Evolutionary conservation across 2,113 vertebrate species (phyloP), one percentile per base, ranked within the genome.

Genomic region (Thunnus thynnus): DNA sequence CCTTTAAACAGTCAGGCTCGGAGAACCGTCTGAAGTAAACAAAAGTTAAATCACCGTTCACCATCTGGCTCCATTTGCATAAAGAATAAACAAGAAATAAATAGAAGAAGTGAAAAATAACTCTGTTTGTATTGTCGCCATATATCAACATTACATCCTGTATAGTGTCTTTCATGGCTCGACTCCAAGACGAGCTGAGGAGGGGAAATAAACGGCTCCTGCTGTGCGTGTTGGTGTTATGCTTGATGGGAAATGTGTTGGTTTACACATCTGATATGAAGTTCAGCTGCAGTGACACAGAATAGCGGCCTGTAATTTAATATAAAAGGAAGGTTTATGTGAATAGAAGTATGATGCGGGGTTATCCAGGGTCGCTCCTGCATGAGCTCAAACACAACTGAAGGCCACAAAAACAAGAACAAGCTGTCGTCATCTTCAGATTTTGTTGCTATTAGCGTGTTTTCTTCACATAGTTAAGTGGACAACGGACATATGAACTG

Each of bases 21-120:
- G 47, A 57, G 66, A 72, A 6, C 9, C 47, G 8, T 61, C 79
- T 65, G 46, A 71, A 46, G 70, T 58, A 60, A 81, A 87, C 78
- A 70, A 54, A 66, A 61, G 22, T 72, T 12, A 55, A 81, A 64
- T 58, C 65, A 72, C 22, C 66, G 67, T 54, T 22, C 18, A 30
- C 68, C 63, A 77, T 72, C 72, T 86, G 84, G 62, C 46, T 72
- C 22, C 10, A 9, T 79, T 72, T 85, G 65, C 70, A 79, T 9
- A 18, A 9, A 64, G 71, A 77, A 72, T 17, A 63, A 67, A 50
- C 58, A 32, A 50, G 14, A 62, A 62, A 73, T 55, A 51, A 27
- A 55, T 2, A 18, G 3, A 41, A 17, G 10, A 30, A 54, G 47
- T 61, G 62, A 60, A 25, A 54, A 22, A 66, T 10, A 48, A 27